Conservation (phyloP, 2,797 vertebrate genomes). For the Chloroceryle amazona region DNA sequence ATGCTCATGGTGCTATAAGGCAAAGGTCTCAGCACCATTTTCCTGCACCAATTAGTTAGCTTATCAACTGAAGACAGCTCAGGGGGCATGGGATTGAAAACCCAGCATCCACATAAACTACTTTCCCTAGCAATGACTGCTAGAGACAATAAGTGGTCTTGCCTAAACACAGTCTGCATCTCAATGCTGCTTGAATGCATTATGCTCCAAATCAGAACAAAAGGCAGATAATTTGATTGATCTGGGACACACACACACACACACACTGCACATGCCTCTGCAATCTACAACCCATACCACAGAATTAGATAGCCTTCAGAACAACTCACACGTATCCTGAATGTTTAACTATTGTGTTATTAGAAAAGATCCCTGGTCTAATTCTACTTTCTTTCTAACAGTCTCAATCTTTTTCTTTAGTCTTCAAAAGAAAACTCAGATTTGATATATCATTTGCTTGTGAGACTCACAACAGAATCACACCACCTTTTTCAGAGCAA, state of each 20-base stretch:
- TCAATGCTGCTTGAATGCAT: neutral
- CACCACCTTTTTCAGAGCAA: neutral
- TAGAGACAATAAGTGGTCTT: neutral
- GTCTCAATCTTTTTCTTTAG: neutral
- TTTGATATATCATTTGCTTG: neutral
- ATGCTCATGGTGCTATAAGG: neutral
- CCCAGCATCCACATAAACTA: neutral
- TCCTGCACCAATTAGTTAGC: neutral
- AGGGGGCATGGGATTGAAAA: neutral
- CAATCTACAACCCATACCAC: neutral
- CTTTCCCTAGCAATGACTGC: neutral
- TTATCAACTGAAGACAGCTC: conserved; percentile 1
- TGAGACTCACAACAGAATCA: neutral
- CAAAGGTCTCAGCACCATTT: neutral
- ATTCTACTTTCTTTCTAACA: neutral
- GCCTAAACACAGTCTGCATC: neutral
- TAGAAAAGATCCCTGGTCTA: neutral
- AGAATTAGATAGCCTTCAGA: neutral
- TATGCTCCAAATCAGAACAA: neutral
- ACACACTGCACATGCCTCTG: neutral
- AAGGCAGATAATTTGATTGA: neutral
- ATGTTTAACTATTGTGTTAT: neutral
- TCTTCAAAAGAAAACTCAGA: neutral
- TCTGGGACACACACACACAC: neutral
- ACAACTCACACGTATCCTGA: rapidly evolving